Evolutionary conservation across 2,113 vertebrate species (phyloP), one percentile per base, ranked within the genome.

Genomic region (Notothenia rossii): DNA sequence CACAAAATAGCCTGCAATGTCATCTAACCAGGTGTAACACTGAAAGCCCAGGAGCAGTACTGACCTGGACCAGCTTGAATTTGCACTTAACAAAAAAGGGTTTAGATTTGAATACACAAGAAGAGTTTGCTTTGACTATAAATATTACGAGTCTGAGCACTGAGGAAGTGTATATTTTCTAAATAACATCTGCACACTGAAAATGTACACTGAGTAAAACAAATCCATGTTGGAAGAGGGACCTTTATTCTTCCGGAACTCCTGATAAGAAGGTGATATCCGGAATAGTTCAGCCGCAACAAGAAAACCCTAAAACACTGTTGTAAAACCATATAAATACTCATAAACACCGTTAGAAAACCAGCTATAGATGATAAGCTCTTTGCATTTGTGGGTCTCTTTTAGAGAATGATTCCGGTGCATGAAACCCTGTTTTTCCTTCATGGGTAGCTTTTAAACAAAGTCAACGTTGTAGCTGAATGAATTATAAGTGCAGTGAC

Each of bases 1-100:
- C 1, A 2, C 81, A 36, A 45, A 63, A 72, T 76, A 75, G 72
- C 60, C 50, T 74, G 83, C 72, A 85, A 76, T 77, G 20, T 75
- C 20, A 11, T 49, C 45, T 64, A 36, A 55, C 29, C 33, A 46
- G 58, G 64, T 63, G 45, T 12, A 29, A 65, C 51, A 33, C 53
- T 22, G 59, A 46, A 66, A 64, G 60, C 13, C 61, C 40, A 2
- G 0, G 36, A 67, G 55, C 40, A 1, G 10, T 2, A 13, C 22
- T 0, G 33, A 50, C 73, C 5, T 22, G 20, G 64, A 55, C 60
- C 20, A 66, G 50, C 33, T 53, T 40, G 45, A 45, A 10, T 5
- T 74, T 40, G 25, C 29, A 48, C 75, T 22, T 14, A 4, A 29
- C 4, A n/a, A 48, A 75, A 74, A 61, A 60, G 4, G 7, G 46